Percentiles rank a stretch among this genome's conserved stretches.
Evolutionary conservation across 2,888 invertebrate genomes (phyloP).

Genomic region (Saturnia pavonia): DNA sequence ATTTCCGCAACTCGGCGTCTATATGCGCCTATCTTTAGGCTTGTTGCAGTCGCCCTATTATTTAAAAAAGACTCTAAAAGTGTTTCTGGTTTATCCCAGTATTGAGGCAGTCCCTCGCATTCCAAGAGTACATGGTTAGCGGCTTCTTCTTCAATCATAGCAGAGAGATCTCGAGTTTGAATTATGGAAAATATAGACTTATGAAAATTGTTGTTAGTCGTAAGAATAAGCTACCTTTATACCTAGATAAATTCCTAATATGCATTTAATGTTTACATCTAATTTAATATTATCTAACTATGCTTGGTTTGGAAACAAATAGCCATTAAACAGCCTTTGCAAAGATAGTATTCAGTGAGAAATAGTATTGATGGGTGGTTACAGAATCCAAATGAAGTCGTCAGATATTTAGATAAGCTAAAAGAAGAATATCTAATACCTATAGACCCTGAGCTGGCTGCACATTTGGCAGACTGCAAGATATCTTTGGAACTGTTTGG

Average conservation of each 20-base stretch:
- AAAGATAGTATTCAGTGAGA: not conserved
- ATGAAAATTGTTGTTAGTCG: not conserved
- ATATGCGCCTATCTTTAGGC: too few species aligned
- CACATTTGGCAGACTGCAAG: conserved; percentile 86
- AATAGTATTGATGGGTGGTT: conserved; percentile 16
- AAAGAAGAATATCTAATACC: conserved; percentile 85
- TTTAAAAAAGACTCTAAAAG: too few species aligned
- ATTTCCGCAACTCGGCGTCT: too few species aligned
- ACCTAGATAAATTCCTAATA: too few species aligned
- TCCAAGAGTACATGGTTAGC: too few species aligned
- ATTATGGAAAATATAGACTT: not conserved
- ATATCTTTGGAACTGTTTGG: conserved; percentile 93
- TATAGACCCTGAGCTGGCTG: conserved; percentile 68
- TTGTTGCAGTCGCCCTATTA: too few species aligned
- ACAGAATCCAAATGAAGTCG: conserved; percentile 80
- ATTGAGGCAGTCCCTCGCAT: too few species aligned
- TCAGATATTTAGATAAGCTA: conserved; percentile 82
- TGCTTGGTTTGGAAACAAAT: too few species aligned
- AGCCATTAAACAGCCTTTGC: not conserved
- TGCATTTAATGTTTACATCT: too few species aligned
- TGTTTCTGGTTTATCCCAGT: too few species aligned
- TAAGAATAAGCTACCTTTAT: too few species aligned
- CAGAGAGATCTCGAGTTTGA: not conserved
- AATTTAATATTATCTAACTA: too few species aligned
- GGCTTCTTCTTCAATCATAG: not conserved